Base-by-base conservation (phyloP, 1,140 invertebrate genomes). In the Muscidifurax raptorellus region DNA sequence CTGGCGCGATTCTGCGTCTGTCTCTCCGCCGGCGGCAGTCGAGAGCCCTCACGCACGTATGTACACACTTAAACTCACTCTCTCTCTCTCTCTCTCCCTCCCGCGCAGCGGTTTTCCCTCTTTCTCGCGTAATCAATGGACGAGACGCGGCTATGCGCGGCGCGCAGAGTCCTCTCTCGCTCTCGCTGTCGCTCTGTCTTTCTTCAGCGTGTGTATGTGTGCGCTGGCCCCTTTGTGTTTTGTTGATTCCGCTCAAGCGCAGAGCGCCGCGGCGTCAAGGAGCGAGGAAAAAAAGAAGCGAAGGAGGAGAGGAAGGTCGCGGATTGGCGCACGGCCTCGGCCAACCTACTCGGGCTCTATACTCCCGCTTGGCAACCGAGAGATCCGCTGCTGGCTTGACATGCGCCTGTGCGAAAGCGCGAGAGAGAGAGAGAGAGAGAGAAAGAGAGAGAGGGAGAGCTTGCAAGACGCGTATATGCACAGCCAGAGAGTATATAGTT, bases 111-210 rank as follows among this genome's bases (percentile, higher is more conserved):
- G 52, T 92, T 92, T 92, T 91, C 92, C 90, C 91, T 92, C 92
- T 93, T 93, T 91, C 92, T 92, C 91, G 90, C 90, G 91, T 92
- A 93, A 93, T 93, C 92, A 92, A 93, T 93, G 92, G 90, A 89
- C 80, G 82, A 90, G 90, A 88, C 89, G 89, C 87, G n/a, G 89
- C 87, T 5, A n/a, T n/a, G n/a, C n/a, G 36, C 32, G 2, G 86
- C 86, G 80, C 27, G 25, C 27, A 59, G 12, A 86, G 87, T 85
- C 86, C 86, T 5, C 87, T 83, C 89, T 86, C 88, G 87, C 89
- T 88, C 86, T 89, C 89, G 87, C 89, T 87, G 88, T 88, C 90
- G 86, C 86, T 86, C 87, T 59, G 22, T n/a, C 52, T 59, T 59
- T n/a, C 52, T 59, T 59, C 22, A 59, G 87, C 86, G 85, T 87